Evolutionary conservation across 2,113 vertebrate species (phyloP).

Genomic region (Microcebus ravelobensis): DNA sequence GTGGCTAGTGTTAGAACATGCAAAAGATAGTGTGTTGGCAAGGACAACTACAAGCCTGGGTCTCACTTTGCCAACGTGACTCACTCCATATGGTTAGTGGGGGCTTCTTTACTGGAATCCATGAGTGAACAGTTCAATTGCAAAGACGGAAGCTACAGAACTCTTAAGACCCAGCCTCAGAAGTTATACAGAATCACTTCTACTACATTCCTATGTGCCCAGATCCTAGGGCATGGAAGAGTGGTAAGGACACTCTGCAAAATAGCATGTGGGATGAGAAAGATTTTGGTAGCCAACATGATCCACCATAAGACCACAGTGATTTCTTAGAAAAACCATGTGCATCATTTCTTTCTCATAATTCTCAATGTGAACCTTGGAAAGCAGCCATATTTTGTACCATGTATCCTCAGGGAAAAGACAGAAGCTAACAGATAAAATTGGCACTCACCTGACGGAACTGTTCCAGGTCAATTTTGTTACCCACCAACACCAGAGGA

Average conservation of each 20-base stretch:
- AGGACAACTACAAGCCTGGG: background rate
- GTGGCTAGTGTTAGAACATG: background rate
- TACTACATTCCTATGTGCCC: background rate
- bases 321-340: background rate
- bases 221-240: background rate
- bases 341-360: background rate
- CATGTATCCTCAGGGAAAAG: background rate
- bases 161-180: background rate
- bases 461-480: constrained; percentile 90
- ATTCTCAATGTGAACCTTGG: background rate
- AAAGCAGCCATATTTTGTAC: background rate
- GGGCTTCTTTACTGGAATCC: background rate
- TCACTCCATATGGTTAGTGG: background rate
- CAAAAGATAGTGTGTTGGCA: background rate
- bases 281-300: background rate
- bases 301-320: background rate
- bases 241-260: background rate
- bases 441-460: constrained; percentile 85
- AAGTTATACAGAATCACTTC: background rate
- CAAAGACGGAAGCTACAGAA: background rate
- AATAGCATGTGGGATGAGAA: background rate
- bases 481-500: constrained; percentile 89
- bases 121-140: background rate
- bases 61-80: background rate
- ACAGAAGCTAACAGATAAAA: background rate